phyloP scores from a whole-genome alignment of 2,113 vertebrate species.

The Rhinolophus sinicus region DNA sequence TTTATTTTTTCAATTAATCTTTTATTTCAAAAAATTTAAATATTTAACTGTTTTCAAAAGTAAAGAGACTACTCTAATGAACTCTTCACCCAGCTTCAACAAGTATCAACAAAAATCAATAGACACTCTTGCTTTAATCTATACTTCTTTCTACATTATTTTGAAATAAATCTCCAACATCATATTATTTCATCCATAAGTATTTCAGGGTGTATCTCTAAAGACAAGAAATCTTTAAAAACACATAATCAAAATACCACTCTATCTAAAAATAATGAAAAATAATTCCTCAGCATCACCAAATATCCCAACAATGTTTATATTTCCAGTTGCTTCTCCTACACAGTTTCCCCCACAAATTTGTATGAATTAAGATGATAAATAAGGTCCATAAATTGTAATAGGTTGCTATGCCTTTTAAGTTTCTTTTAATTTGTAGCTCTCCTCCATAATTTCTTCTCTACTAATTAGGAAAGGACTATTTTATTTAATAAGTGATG shows the following conservation, averaged over 20 bases:
- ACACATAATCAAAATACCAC: not conserved
- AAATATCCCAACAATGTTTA: not conserved
- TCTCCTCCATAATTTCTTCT: not conserved
- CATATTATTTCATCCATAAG: constrained; percentile 13
- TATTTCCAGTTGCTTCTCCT: not conserved
- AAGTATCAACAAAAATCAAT: not conserved
- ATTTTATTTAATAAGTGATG: not conserved
- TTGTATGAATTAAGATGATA: not conserved
- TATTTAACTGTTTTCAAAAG: not conserved
- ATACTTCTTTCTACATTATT: not conserved
- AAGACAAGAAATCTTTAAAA: not conserved
- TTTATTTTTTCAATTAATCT: not conserved
- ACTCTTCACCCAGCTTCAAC: not conserved
- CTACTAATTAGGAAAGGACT: not conserved
- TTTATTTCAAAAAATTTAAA: constrained; percentile 44
- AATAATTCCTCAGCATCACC: not conserved
- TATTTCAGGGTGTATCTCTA: not conserved
- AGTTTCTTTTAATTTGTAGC: not conserved
- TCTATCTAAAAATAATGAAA: not conserved
- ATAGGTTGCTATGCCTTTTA: not conserved
- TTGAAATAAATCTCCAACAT: not conserved
- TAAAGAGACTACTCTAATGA: not conserved
- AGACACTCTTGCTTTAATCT: not conserved
- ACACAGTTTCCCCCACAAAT: not conserved
- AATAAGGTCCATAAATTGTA: not conserved